Evolutionary conservation across 2,797 vertebrate genomes (phyloP), one percentile per base, ranked within the genome.

Genomic region (Parauchenoglanis ngamensis): DNA sequence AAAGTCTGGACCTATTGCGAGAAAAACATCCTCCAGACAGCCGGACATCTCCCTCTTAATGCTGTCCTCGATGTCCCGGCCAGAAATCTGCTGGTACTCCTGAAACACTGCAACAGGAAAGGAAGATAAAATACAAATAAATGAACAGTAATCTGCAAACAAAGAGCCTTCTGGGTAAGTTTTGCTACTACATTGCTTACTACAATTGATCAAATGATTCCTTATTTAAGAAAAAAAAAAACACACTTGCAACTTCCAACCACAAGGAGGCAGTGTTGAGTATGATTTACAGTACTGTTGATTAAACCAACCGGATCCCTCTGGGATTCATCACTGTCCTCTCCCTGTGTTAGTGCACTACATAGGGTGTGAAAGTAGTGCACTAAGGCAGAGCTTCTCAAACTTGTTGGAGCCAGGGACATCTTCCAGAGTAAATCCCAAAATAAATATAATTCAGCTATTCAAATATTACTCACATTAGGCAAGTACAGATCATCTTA

Each of bases 31-130:
- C 94, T 99, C 98, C 19, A 99, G 94, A 89, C 89, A 92, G 40
- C 98, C 98, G 1, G 98, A 99, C 97, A 98, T 99, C 94, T 99
- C 98, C 10, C 97, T 97, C 94, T 98, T 98, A 86, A 99, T 98
- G 94, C 98, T 99, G 3, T 97, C 96, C 86, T 98, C 97, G 44
- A 99, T 97, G 89, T 98, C 97, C 91, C 95, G 96, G 5, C 96
- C 95, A 19, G 97, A 95, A 90, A 98, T 94, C 91, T 93, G 96
- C 91, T 96, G 93, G 93, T 99, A 99, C 65, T 95, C 97, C 65
- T 97, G 95, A 84, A 99, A 99, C 92, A 99, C 98, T 99, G 86
- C 40, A 79, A 84, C 85, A 65, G 11, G 2, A 59, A 19, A 35
- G 59, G 7, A 78, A 75, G 78, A 8, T 52, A 85, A 6, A 44